Percentiles rank a stretch among this genome's conserved stretches.
Conservation (phyloP, 2,113 vertebrate genomes). For the Bothrops jararaca region DNA sequence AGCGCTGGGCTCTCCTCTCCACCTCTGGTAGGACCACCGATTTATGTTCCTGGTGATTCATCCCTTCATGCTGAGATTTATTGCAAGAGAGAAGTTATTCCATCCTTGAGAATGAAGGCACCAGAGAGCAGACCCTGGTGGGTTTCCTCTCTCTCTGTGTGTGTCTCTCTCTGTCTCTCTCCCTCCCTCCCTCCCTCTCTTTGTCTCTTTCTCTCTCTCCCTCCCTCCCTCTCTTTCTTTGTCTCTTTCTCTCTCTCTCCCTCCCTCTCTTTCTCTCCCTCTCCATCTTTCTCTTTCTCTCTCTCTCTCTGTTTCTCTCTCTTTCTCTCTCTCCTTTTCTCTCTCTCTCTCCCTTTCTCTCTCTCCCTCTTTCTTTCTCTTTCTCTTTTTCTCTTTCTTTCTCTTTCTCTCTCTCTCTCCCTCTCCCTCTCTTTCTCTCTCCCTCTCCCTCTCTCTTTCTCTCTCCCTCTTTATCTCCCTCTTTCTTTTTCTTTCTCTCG, state of each 20-base stretch:
- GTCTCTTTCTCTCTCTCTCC: too few species aligned
- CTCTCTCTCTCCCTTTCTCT: too few species aligned
- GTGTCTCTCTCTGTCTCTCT: too few species aligned
- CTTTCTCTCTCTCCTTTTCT: too few species aligned
- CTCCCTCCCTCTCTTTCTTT: too few species aligned
- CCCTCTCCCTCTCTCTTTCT: neutral
- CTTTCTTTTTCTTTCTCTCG: too few species aligned
- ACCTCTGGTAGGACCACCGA: constrained; percentile 29
- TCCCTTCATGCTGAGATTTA: constrained; percentile 10
- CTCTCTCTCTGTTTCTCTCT: too few species aligned
- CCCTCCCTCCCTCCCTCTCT: neutral
- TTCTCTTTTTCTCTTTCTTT: neutral
- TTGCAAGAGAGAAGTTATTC: constrained; percentile 37
- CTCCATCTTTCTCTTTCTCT: too few species aligned
- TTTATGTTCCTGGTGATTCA: constrained; percentile 28
- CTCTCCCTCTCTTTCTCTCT: too few species aligned
- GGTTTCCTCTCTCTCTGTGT: neutral
- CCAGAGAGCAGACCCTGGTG: neutral
- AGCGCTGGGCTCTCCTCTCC: neutral
- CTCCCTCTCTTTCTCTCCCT: too few species aligned
- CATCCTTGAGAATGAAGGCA: constrained; percentile 15
- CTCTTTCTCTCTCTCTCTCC: neutral
- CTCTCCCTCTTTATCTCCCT: neutral
- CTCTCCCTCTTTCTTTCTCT: neutral
- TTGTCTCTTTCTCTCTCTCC: neutral